phyloP scores from a whole-genome alignment of 2,797 vertebrate species.

The Poecilia velifera region DNA sequence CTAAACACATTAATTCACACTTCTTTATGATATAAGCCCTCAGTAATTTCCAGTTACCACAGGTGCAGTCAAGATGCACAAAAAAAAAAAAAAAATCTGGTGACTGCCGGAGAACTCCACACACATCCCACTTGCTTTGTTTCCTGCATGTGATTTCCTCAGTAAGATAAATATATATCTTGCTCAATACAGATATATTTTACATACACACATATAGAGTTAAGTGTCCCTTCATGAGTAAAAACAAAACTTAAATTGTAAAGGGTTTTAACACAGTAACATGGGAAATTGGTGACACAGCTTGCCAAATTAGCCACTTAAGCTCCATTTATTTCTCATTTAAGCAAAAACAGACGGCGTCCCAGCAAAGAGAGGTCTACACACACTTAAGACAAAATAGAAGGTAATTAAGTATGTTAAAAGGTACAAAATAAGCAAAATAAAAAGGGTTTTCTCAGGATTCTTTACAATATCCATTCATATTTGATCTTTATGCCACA shows the following conservation, averaged over 20 bases:
- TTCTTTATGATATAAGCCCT: constrained; percentile 46
- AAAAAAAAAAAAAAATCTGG: constrained; percentile 26
- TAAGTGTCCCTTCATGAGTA: constrained; percentile 8
- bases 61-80: constrained; percentile 27
- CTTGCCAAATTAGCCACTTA: constrained; percentile 64
- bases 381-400: constrained; percentile 43
- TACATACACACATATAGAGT: neutral
- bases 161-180: constrained; percentile 32
- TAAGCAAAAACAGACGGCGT: constrained; percentile 31
- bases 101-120: constrained; percentile 25
- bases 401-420: constrained; percentile 2
- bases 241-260: constrained; percentile 25
- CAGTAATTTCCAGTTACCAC: constrained; percentile 60
- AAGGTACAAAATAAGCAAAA: neutral
- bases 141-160: constrained; percentile 44
- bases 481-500: constrained; percentile 65
- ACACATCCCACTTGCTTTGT: constrained; percentile 28
- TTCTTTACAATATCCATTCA: constrained; percentile 20
- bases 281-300: constrained; percentile 39
- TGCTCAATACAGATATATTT: constrained; percentile 19
- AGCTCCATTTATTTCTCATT: constrained; percentile 62
- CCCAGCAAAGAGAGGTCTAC: constrained; percentile 35
- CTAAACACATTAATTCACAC: constrained; percentile 43
- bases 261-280: constrained; percentile 40
- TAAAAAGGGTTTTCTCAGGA: neutral